These are phyloP conservation scores for Ochlodes sylvanus DNA, from an alignment of 2,888 invertebrate species.

Conservation along the genomic window DNA sequence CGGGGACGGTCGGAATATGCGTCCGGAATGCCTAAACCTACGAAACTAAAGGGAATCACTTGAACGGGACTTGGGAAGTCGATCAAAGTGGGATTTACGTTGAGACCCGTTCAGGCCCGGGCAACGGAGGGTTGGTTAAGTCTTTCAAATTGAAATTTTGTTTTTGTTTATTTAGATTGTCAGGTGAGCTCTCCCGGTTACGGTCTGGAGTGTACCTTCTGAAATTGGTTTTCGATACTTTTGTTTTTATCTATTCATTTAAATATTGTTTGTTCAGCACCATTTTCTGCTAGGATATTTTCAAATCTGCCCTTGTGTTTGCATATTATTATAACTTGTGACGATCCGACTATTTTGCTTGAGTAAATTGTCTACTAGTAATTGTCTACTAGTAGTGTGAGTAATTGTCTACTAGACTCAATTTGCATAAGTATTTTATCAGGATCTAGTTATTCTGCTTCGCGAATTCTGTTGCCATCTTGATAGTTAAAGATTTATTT, in stretches of 20 bases:
- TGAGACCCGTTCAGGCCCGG: slow-evolving; percentile 56
- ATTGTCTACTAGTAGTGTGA: too few relatives aligned
- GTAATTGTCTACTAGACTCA: slow-evolving; percentile 47
- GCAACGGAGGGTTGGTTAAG: slow-evolving; percentile 56
- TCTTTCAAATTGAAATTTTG: slow-evolving; percentile 72
- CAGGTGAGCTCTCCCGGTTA: slow-evolving; percentile 59
- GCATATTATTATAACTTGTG: slow-evolving; percentile 20
- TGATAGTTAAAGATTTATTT: slow-evolving; percentile 55
- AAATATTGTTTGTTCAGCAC: slow-evolving; percentile 35
- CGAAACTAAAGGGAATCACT: slow-evolving; percentile 62
- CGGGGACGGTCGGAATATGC: slow-evolving; percentile 53
- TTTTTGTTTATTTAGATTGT: slow-evolving; percentile 70
- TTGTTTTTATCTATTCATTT: slow-evolving; percentile 39
- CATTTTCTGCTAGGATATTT: slow-evolving; percentile 20
- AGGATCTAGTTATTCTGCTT: slow-evolving; percentile 53
- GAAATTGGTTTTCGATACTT: slow-evolving; percentile 40
- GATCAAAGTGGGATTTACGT: slow-evolving; percentile 78
- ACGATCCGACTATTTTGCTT: slow-evolving; percentile 8
- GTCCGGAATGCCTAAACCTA: slow-evolving; percentile 61
- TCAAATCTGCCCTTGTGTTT: slow-evolving; percentile 14
- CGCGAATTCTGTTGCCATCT: slow-evolving; percentile 50
- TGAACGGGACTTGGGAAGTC: slow-evolving; percentile 60
- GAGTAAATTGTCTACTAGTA: slow-evolving; percentile 13
- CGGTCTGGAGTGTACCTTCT: slow-evolving; percentile 36
- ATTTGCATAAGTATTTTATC: slow-evolving; percentile 66